phyloP scores from a whole-genome alignment of 2,113 vertebrate genomes.

The Labeo rohita region DNA sequence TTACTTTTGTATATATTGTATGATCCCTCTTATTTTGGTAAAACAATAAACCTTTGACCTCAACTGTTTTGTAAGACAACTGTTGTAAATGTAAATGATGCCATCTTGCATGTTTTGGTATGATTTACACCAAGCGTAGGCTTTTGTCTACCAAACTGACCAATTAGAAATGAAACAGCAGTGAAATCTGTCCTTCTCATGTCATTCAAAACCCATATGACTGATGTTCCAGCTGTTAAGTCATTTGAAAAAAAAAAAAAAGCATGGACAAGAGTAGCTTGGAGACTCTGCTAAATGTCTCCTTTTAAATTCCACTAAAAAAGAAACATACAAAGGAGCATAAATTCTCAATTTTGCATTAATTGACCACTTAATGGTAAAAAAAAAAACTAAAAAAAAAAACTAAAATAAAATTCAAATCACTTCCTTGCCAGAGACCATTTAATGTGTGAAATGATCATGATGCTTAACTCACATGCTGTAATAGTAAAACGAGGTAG shows the following conservation, averaged over 20 bases:
- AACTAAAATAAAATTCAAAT: neutral
- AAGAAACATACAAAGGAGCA: conserved; percentile 2
- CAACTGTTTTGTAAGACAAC: neutral
- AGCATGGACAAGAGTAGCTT: neutral
- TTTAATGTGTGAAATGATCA: neutral
- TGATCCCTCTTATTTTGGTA: too few species aligned
- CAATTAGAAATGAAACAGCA: neutral
- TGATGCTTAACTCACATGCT: neutral
- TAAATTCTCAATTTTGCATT: neutral
- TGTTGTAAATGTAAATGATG: neutral
- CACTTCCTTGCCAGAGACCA: neutral
- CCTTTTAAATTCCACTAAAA: neutral
- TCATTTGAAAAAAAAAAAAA: neutral
- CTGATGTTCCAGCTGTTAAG: neutral
- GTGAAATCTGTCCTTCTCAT: neutral
- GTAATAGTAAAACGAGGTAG: conserved; percentile 6
- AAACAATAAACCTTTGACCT: too few species aligned
- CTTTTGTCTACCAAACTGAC: neutral
- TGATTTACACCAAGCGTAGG: neutral
- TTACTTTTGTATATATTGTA: too few species aligned
- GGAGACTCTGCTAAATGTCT: neutral
- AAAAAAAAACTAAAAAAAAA: neutral
- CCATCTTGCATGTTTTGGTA: neutral
- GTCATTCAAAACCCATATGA: neutral
- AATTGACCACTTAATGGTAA: neutral